Conservation (phyloP, 2,797 vertebrate species). For the Crocidura indochinensis region DNA sequence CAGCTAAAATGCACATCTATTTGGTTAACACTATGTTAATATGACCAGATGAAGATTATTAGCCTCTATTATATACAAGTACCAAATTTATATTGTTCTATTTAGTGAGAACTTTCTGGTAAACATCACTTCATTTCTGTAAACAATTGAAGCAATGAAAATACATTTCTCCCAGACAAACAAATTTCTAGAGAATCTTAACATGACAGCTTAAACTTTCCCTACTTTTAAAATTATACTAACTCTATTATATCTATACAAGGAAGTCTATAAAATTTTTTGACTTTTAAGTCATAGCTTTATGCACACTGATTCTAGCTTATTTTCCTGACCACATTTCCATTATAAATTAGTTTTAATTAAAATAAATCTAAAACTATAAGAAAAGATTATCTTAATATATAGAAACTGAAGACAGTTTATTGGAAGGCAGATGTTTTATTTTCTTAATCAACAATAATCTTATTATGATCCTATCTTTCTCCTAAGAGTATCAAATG, state of each 20-base stretch:
- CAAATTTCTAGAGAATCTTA: not conserved
- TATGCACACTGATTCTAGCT: not conserved
- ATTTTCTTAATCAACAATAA: slow-evolving; percentile 69
- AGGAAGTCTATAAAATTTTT: not conserved
- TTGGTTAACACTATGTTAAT: not conserved
- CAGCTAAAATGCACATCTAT: too few relatives aligned
- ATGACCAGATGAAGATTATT: not conserved
- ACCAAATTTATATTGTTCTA: not conserved
- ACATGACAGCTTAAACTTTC: not conserved
- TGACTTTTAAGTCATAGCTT: slow-evolving; percentile 6
- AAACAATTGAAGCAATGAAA: slow-evolving; percentile 33
- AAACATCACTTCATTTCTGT: slow-evolving; percentile 27
- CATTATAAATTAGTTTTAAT: slow-evolving; percentile 59
- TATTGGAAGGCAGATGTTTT: slow-evolving; percentile 30
- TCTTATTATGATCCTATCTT: slow-evolving; percentile 57
- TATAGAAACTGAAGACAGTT: slow-evolving; percentile 1
- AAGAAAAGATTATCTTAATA: slow-evolving; percentile 12
- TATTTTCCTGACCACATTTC: slow-evolving; percentile 18
- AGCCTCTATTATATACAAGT: not conserved
- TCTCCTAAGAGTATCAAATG: slow-evolving; percentile 71
- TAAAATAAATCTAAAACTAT: slow-evolving; percentile 48
- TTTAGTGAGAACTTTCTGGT: not conserved
- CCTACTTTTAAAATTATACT: slow-evolving; percentile 40
- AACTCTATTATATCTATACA: not conserved
- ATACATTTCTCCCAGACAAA: slow-evolving; percentile 17